Percentiles rank a stretch among this genome's conserved stretches.
Conservation (phyloP, 2,888 invertebrate species). For the Leptinotarsa juncta region DNA sequence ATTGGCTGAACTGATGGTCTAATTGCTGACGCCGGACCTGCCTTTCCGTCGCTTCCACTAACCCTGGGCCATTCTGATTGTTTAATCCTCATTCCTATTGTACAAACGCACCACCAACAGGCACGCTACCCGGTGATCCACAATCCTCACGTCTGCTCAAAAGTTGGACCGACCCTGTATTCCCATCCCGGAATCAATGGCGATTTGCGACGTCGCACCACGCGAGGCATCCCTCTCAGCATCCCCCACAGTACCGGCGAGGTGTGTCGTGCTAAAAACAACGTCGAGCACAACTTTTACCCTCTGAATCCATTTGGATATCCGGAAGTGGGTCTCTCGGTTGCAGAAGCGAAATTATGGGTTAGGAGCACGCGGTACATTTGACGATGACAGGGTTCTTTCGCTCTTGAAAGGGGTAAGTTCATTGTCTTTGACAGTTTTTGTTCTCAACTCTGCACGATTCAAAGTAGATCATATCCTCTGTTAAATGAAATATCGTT, state of each 20-base stretch:
- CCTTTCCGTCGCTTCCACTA: background rate
- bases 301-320: slow-evolving; percentile 18
- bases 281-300: slow-evolving; percentile 29
- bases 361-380: slow-evolving; percentile 13
- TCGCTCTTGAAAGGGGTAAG: slow-evolving; percentile 2
- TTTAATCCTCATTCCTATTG: background rate
- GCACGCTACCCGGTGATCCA: background rate
- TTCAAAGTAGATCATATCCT: background rate
- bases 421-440: background rate
- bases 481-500: background rate
- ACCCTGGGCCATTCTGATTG: background rate
- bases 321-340: slow-evolving; percentile 22
- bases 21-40: background rate
- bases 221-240: slow-evolving; percentile 49
- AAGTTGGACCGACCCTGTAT: slow-evolving; percentile 23
- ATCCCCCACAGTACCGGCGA: slow-evolving; percentile 57
- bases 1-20: no score
- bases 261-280: slow-evolving; percentile 55
- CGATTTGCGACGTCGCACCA: slow-evolving; percentile 61
- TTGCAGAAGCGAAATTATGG: slow-evolving; percentile 28
- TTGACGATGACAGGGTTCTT: background rate
- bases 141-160: background rate
- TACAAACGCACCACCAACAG: background rate
- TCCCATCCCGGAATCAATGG: slow-evolving; percentile 59
- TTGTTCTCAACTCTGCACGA: background rate